Base-by-base conservation (phyloP, 2,797 vertebrate species). In the Phrynocephalus guinanensis region DNA sequence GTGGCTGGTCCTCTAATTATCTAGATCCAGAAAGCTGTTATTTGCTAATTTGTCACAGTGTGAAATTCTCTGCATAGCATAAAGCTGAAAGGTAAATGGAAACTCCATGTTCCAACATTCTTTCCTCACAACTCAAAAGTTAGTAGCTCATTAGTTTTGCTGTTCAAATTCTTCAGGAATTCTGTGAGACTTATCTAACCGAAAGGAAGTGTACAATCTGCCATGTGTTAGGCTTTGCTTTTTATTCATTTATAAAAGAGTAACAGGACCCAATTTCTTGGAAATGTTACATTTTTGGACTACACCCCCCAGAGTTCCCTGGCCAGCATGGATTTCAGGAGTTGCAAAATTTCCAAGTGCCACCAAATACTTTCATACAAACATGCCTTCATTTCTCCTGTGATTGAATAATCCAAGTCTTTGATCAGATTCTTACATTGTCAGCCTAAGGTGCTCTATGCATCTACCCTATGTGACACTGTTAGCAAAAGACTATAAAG, bases 221-320 rank as follows among this genome's bases (percentile, higher is more conserved):
- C 30, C 86, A 7, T 70, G 89, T 6, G 0, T 28, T 89, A 87
- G 28, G n/a, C 48, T 92, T 86, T 86, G 44, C 30, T 73, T 28
- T 84, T 91, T 87, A 78, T 75, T 72, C 77, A 86, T 92, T 84
- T 66, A 33, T 68, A 48, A 86, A 86, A 73, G 30, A 86, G n/a
- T 78, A 78, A 48, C 68, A 71, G 16, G 22, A 28, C 18, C 48
- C n/a, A 15, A 7, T 56, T 22, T 13, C 28, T 72, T 72, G 71
- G n/a, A 72, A 72, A 72, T 30, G 71, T 33, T 72, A 72, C n/a
- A 5, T 5, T 72, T 72, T 33, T 72, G 71, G 28, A 70, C 67
- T 33, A n/a, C 71, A n/a, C 8, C 52, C 13, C 52, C 13, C 52
- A 56, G 9, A 56, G 52, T 56, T 56, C 52, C 52, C 52, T 13